These are phyloP conservation scores for Caerostris darwini DNA, from an alignment of 1,140 invertebrate genomes.

Conservation along the genomic window DNA sequence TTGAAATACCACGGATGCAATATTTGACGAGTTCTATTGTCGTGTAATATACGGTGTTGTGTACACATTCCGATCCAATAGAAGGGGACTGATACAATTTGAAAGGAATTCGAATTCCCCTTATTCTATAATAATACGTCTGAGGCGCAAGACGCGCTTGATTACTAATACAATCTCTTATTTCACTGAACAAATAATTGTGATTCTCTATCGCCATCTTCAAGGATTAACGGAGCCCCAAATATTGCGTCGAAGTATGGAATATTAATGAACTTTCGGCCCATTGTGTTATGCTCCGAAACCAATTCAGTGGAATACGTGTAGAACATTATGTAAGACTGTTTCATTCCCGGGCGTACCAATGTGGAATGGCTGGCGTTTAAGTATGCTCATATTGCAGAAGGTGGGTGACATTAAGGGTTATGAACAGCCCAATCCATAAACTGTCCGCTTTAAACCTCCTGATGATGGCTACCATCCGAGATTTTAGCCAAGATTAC, in stretches of 20 bases:
- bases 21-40: background rate
- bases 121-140: background rate
- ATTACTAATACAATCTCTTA: constrained; percentile 20
- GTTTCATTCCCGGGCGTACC: constrained; percentile 22
- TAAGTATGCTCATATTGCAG: constrained; percentile 30
- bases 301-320: constrained; percentile 20
- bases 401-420: constrained; percentile 23
- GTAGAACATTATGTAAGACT: background rate
- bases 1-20: background rate
- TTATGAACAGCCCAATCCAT: constrained; percentile 42
- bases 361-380: constrained; percentile 30
- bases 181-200: constrained; percentile 34
- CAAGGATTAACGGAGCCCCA: background rate
- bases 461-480: constrained; percentile 21
- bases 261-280: constrained; percentile 42
- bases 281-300: constrained; percentile 42
- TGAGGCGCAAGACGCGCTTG: background rate
- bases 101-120: constrained; percentile 11
- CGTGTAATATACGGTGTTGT: background rate
- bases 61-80: background rate
- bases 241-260: background rate
- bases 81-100: background rate
- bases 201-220: constrained; percentile 29
- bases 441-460: constrained; percentile 55
- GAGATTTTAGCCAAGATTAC: constrained; percentile 32